Base-by-base conservation (phyloP, 2,797 vertebrate genomes). In the Austrolebias charrua region DNA sequence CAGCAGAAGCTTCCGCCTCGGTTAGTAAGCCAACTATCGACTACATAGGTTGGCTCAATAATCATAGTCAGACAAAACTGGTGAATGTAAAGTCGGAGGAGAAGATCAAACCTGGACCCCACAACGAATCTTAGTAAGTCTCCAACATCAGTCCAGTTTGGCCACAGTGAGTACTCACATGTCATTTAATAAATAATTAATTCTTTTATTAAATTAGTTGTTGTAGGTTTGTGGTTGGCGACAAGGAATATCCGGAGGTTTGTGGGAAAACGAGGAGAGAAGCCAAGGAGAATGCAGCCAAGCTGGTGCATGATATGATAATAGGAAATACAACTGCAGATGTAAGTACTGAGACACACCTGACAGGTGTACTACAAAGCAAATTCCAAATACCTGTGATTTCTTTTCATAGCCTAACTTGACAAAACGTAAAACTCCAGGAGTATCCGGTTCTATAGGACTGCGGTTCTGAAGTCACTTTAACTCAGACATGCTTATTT, bases 21-120 rank as follows among this genome's bases (percentile, higher is more conserved):
- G 47, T 7, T 20, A 47, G 3, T 7, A 15, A 35, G 7, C 43
- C 28, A 2, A n/a, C 1, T 20, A 52, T 60, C 7, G 92, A 91
- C 47, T 92, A 74, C 16, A 72, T 71, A 3, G 69, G 81, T 56
- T 93, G 90, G 92, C 84, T 94, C 16, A 91, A 93, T 78, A 84
- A 92, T 52, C 68, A 56, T 6, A 51, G 71, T 38, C 71, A 73
- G 29, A 63, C 0, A 18, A 76, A 53, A 3, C 61, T 2, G 13
- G 0, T 83, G 24, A 0, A 0, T 0, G 14, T 88, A 1, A 48
- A 3, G 1, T 0, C 71, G 3, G 10, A 15, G 5, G 78, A 85
- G 45, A 62, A 15, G 0, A 33, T 43, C 5, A 69, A 0, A 6
- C 4, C 59, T 10, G 77, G 56, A 18, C 35, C 38, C 31, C 9